Evolutionary conservation across 2,113 vertebrate species (phyloP).

Genomic region (Neomonachus schauinslandi): DNA sequence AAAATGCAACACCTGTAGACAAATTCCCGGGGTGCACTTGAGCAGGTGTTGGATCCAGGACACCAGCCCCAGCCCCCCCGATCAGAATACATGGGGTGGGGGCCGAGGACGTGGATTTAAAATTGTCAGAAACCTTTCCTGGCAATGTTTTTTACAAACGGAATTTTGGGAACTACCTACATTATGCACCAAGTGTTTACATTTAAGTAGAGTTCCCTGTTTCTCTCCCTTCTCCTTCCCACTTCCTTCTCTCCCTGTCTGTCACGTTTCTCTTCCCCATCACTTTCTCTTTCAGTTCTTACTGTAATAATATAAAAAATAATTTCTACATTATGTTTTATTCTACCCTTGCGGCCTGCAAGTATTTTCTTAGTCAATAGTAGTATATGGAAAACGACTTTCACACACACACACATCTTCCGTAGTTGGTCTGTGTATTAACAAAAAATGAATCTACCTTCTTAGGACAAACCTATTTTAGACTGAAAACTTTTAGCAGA

Average conservation of each 20-base stretch:
- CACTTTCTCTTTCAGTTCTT: background rate
- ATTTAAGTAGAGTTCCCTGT: background rate
- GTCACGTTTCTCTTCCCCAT: background rate
- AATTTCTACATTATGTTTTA: background rate
- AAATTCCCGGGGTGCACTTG: background rate
- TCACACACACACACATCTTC: background rate
- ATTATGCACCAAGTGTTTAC: background rate
- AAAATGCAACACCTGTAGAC: background rate
- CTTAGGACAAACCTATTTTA: background rate
- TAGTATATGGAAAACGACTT: background rate
- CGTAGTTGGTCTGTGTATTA: background rate
- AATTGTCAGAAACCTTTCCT: background rate
- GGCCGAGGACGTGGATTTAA: background rate
- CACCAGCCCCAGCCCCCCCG: rapidly evolving
- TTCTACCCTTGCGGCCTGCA: background rate
- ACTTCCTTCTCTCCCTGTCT: rapidly evolving
- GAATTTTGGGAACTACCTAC: background rate
- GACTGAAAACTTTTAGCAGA: background rate
- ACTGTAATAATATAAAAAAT: background rate
- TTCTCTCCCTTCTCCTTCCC: background rate
- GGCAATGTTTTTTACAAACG: background rate
- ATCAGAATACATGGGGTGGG: background rate
- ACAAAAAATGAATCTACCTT: background rate
- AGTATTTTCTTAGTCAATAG: background rate
- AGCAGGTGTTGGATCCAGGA: background rate